Evolutionary conservation across 2,888 invertebrate species (phyloP), one percentile per base, ranked within the genome.

Genomic region (Lasioglossum vierecki): DNA sequence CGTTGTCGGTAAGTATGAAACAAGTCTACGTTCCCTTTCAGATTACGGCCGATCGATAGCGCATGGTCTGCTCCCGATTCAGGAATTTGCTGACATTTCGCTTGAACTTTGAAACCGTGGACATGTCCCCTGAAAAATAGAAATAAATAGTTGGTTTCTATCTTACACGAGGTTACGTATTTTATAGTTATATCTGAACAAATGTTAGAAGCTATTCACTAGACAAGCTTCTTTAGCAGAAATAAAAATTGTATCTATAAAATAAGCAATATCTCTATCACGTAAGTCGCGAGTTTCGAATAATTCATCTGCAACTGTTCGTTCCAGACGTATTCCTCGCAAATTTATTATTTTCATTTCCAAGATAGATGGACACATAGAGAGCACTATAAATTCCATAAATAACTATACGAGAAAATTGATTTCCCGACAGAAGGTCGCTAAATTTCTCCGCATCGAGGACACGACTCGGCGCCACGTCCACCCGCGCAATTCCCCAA

Each of bases 1-100:
- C 98, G 88, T 96, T 97, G 95, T 97, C 98, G 96, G 98, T 98
- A 96, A 96, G 96, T 95, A 86, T 73, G 68, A 89, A 78, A 78
- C 35, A 49, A 82, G 11, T 80, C 9, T 11, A 18, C 30, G 5
- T 39, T 73, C 68, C 46, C 44, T 60, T 66, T 68, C 57, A 49
- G 73, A 83, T 83, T 74, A 60, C 53, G 44, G n/a, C n/a, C 26
- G 70, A 71, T 83, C 57, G 73, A 83, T 83, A 57, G 8, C 30
- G 26, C 63, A n/a, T n/a, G 11, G 15, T 30, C 41, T 13, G 22
- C 46, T 53, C n/a, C 4, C 9, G 53, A 53, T 53, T 53, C 53
- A n/a, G 53, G 53, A 53, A n/a, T 53, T 53, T n/a, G 53, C 53
- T 53, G 22, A n/a, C 53, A 53, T 53, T 53, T n/a, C 53, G 22